Conservation (phyloP, 1,140 invertebrate species). For the Spodoptera frugiperda region DNA sequence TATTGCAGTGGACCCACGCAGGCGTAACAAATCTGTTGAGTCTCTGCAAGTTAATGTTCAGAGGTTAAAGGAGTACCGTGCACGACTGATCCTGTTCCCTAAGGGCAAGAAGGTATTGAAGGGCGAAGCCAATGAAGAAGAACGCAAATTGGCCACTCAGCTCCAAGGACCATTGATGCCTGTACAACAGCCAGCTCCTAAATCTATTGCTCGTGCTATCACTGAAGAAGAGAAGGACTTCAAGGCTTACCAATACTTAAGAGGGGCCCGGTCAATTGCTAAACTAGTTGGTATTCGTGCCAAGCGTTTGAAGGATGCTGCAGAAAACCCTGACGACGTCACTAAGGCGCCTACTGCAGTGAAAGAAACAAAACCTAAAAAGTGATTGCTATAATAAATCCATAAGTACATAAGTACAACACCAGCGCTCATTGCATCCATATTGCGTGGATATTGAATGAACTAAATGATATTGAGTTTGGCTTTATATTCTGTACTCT, state of each 20-base stretch:
- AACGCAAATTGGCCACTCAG: conserved; percentile 96
- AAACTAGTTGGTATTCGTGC: conserved; percentile 96
- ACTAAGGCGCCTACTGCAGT: conserved; percentile 88
- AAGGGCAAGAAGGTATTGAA: conserved; percentile 96
- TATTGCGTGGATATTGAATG: too few species aligned
- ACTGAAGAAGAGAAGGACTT: conserved; percentile 97
- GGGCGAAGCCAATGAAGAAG: conserved; percentile 97
- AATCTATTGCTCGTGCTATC: conserved; percentile 93
- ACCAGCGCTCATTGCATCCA: too few species aligned
- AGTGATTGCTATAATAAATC: conserved; percentile 74
- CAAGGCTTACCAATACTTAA: conserved; percentile 94
- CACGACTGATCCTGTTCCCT: conserved; percentile 99
- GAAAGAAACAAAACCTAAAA: conserved; percentile 83
- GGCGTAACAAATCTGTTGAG: conserved; percentile 98
- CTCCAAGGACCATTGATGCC: conserved; percentile 94
- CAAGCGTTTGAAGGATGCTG: conserved; percentile 97
- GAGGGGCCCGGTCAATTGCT: conserved; percentile 95
- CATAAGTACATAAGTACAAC: too few species aligned
- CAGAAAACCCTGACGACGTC: conserved; percentile 95
- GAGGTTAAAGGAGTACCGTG: conserved; percentile 97
- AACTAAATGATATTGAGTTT: too few species aligned
- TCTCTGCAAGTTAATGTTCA: conserved; percentile 97
- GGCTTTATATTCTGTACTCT: too few species aligned
- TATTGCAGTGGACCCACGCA: conserved; percentile 97
- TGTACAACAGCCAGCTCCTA: conserved; percentile 89